These are phyloP conservation scores for Chitala chitala DNA, from an alignment of 2,113 vertebrate genomes.

Conservation along the genomic window DNA sequence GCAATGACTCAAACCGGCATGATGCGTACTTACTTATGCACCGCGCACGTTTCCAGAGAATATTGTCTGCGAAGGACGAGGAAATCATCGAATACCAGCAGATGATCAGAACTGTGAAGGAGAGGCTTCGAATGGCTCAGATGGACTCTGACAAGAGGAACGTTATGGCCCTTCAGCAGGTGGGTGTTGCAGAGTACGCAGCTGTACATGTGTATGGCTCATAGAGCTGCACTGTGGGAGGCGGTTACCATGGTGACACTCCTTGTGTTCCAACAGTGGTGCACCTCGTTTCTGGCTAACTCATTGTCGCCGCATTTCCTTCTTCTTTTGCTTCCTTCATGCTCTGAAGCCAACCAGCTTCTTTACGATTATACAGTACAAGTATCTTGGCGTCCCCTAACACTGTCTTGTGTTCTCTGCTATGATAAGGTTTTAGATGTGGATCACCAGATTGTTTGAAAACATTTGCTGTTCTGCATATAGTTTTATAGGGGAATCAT, in stretches of 20 bases:
- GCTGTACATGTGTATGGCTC: too few species aligned
- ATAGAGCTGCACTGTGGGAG: too few species aligned
- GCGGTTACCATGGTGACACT: not conserved
- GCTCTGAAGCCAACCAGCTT: slow-evolving; percentile 2
- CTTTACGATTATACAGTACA: slow-evolving; percentile 3
- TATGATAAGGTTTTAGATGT: not conserved
- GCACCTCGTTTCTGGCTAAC: too few species aligned
- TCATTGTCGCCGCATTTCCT: not conserved
- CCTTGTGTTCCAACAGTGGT: not conserved
- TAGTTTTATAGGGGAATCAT: not conserved
- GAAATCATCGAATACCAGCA: slow-evolving; percentile 85
- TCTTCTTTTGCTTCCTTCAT: not conserved
- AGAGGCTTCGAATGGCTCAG: slow-evolving; percentile 76
- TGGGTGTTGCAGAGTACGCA: slow-evolving; percentile 41
- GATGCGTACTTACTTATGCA: not conserved
- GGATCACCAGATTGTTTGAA: not conserved
- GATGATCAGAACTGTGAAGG: slow-evolving; percentile 75
- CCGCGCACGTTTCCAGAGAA: slow-evolving; percentile 58
- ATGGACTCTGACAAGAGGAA: slow-evolving; percentile 85
- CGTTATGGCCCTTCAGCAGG: slow-evolving; percentile 85
- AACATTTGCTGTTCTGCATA: not conserved
- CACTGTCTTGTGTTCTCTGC: not conserved
- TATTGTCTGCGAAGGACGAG: slow-evolving; percentile 84
- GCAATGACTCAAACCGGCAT: not conserved
- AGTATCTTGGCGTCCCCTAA: not conserved